Evolutionary conservation across 2,888 invertebrate genomes (phyloP), one percentile per base, ranked within the genome.

Genomic region (Drosophila affinis): DNA sequence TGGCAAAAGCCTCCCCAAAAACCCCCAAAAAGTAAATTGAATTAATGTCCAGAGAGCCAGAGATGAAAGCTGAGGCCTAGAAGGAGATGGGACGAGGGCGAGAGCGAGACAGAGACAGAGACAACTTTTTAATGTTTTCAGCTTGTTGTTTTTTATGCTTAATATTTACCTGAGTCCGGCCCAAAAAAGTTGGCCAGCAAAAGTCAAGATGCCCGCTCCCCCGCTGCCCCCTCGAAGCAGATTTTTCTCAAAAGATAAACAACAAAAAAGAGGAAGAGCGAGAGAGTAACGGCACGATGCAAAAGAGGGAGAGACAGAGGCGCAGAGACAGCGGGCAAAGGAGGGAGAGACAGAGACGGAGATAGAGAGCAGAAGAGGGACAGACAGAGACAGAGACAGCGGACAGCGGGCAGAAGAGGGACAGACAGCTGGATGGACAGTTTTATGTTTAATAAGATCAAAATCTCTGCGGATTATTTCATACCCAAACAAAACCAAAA

Each of bases 391-490:
- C 34, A 34, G 34, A 34, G 32, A 6, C 6, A 27, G 6, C 4
- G 27, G 7, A 7, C 24, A 24, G 24, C 4, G 24, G 24, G 24
- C 21, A 21, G 3, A 21, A 21, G 21, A 21, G 21, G 21, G 4
- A 24, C 24, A 24, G 24, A 4, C 24, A 24, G 18, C 18, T 1
- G 69, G 72, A 72, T 68, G 78, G 77, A 85, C 87, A 82, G 78
- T 79, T 87, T 72, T 80, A 82, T 78, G 88, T 80, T 88, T 88
- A 88, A 88, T 78, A 78, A 80, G 88, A 85, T 88, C 88, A 82
- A 85, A 85, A 85, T 85, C 84, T 85, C 88, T 64, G 77, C 78
- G 88, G 88, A 88, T 88, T 88, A 88, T 88, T 80, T 83, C 59
- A 76, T 81, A 62, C 54, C 21, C 71, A 72, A 85, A 78, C 78